These are phyloP conservation scores for Gouania willdenowi DNA, from an alignment of 2,797 vertebrate genomes.

Conservation along the genomic window DNA sequence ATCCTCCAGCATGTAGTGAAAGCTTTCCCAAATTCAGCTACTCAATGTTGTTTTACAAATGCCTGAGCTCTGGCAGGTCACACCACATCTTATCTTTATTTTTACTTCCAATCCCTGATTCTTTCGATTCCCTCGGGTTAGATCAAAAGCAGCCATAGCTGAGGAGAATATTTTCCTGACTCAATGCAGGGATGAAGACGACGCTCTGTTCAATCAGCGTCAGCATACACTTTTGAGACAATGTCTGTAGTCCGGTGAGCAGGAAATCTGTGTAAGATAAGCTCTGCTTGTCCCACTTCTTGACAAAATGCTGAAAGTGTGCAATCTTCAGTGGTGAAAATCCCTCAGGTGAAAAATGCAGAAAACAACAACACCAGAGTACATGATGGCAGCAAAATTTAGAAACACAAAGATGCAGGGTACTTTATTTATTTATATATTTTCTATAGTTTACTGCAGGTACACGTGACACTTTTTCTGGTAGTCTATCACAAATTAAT, in stretches of 20 bases:
- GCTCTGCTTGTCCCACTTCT: constrained; percentile 47
- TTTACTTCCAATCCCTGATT: constrained; percentile 11
- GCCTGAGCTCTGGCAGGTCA: constrained; percentile 4
- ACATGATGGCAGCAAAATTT: constrained; percentile 29
- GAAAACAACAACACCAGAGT: constrained; percentile 20
- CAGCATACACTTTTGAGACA: constrained; percentile 36
- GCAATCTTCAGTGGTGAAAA: constrained; percentile 51
- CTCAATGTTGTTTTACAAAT: not conserved
- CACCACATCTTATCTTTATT: constrained; percentile 12
- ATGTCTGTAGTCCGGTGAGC: constrained; percentile 40
- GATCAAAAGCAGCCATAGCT: constrained; percentile 16
- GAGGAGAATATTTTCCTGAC: constrained; percentile 39
- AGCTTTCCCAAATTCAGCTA: constrained; percentile 8
- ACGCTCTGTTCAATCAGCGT: constrained; percentile 39
- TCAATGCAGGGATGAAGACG: constrained; percentile 24
- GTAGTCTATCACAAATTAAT: too few species aligned
- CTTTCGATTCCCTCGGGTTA: constrained; percentile 20
- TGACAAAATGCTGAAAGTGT: constrained; percentile 58
- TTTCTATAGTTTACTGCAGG: not conserved
- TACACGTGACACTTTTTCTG: not conserved
- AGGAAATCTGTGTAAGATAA: constrained; percentile 52
- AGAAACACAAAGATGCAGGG: constrained; percentile 2
- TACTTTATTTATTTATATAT: not conserved
- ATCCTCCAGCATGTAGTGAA: constrained; percentile 3
- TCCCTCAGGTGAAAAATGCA: constrained; percentile 59